Base-by-base conservation (phyloP, 2,888 invertebrate species). In the Patella depressa region DNA sequence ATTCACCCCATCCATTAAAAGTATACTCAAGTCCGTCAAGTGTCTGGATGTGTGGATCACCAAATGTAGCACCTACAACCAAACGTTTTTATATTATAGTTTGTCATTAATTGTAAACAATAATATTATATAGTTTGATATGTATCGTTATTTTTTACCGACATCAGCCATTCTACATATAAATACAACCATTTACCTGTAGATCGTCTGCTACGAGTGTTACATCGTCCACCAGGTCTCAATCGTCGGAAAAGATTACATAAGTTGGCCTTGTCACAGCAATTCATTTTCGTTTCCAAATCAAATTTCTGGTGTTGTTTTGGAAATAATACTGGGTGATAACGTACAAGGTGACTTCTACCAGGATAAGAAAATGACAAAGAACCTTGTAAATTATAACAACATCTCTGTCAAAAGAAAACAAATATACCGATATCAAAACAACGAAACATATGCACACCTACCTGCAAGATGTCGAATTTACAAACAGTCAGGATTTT, bases 1-100 rank as follows among this genome's bases (percentile, higher is more conserved):
- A 72, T 54, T 72, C 72, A 53, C 72, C 72, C 29, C 54, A 72
- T 19, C 72, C 72, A 54, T 72, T 72, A 72, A 72, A 72, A 11
- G 72, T 72, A 54, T 72, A 72, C n/a, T 3, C 19, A 72, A 53
- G 72, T 14, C 53, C 72, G n/a, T 72, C 72, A 17, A 72, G n/a
- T 17, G 72, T 72, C 29, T 17, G 45, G n/a, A 34, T 34, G 19
- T 72, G 72, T 45, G 34, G 34, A 72, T 72, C 45, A 5, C 72
- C 72, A 53, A 53, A 72, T 14, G 53, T 5, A 72, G 19, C 19
- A 53, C 72, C 72, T 72, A 54, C 53, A 72, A 72, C 5, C 45
- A 5, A 29, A 45, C 5, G 5, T 5, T 45, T 45, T 7, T 7
- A 45, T 45, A 45, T 45, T 45, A 3, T 45, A 45, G 45, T 45